A percentile compares a stretch with the other conserved stretches of the same genome.
Conservation (phyloP, 2,797 vertebrate genomes). For the Myotis pilosus region DNA sequence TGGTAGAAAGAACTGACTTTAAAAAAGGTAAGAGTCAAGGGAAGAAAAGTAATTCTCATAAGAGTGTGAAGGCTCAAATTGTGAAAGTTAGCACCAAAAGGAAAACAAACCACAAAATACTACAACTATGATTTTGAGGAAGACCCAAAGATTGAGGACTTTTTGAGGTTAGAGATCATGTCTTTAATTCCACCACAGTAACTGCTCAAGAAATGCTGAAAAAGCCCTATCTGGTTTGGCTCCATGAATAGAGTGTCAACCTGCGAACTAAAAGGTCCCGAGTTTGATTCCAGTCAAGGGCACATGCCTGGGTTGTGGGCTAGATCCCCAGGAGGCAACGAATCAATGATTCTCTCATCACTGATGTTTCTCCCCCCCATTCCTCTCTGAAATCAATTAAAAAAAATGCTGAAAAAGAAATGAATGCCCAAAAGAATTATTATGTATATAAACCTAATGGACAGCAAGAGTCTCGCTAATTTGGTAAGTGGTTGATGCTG, state of each 20-base stretch:
- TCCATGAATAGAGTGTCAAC: no score
- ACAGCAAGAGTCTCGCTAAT: neutral
- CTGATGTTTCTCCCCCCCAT: no score
- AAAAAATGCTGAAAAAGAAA: neutral
- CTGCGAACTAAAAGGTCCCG: no score
- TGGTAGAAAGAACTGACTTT: neutral
- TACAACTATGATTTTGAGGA: neutral
- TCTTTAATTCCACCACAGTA: neutral
- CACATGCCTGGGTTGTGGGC: no score
- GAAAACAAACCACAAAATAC: neutral
- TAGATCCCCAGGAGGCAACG: no score
- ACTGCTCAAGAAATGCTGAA: slow-evolving; percentile 11
- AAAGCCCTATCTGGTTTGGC: no score
- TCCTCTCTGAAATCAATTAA: no score
- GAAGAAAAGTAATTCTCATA: neutral
- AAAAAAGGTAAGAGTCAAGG: neutral
- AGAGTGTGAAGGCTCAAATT: neutral
- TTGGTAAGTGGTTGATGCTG: neutral
- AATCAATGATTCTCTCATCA: no score
- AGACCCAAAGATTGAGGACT: neutral
- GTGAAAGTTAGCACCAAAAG: neutral
- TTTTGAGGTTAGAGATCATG: slow-evolving; percentile 12
- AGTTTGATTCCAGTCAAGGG: no score
- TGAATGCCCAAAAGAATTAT: neutral
- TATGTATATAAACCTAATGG: neutral